Conservation (phyloP, 2,113 vertebrate genomes). For the Eudyptes chrysolophus region DNA sequence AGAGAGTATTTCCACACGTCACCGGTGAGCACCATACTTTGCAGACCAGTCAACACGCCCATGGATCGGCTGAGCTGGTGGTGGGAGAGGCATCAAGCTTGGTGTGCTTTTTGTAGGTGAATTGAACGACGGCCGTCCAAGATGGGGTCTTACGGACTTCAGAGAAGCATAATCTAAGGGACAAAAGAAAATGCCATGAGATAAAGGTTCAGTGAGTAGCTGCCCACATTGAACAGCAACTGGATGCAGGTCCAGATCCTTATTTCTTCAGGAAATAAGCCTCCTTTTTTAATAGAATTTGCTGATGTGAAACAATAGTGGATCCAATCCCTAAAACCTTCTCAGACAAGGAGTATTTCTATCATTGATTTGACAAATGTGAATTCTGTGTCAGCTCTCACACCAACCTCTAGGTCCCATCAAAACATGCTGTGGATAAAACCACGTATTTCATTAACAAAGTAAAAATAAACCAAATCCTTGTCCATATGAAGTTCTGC, state of each 20-base stretch:
- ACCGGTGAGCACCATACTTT: slow-evolving; percentile 86
- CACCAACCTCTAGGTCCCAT: background rate
- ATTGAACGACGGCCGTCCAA: slow-evolving; percentile 73
- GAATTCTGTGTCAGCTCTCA: background rate
- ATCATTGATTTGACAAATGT: background rate
- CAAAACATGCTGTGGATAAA: background rate
- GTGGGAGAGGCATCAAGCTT: slow-evolving; percentile 71
- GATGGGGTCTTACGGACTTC: slow-evolving; percentile 80
- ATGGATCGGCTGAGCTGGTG: slow-evolving; percentile 79
- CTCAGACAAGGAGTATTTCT: background rate
- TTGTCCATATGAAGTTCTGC: background rate
- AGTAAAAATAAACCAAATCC: background rate
- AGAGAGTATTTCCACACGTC: background rate
- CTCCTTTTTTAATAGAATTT: background rate
- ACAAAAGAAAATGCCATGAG: background rate
- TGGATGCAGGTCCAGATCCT: background rate
- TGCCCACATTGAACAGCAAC: background rate
- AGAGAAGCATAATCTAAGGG: slow-evolving; percentile 85
- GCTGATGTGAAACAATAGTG: background rate
- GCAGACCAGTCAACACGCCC: slow-evolving; percentile 92
- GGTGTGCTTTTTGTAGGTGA: slow-evolving; percentile 80
- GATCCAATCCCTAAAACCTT: background rate
- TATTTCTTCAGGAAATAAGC: background rate
- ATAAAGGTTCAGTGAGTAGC: background rate
- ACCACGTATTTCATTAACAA: background rate